Conservation (phyloP, 2,797 vertebrate genomes). For the Gobio occitaniae region DNA sequence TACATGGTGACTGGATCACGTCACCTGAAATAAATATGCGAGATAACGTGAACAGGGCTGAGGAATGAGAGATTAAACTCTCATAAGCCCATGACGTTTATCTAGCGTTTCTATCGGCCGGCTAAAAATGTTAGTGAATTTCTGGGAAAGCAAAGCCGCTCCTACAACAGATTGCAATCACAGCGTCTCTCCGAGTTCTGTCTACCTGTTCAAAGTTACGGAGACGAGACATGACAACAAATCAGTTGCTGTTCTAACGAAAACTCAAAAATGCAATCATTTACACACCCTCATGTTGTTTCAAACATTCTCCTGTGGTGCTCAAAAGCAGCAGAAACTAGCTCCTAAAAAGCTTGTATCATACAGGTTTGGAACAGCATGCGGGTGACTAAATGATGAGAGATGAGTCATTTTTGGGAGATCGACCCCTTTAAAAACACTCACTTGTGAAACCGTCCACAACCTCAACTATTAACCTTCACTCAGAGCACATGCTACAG, state of each 20-base stretch:
- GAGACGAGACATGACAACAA: neutral
- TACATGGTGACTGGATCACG: neutral
- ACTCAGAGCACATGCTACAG: neutral
- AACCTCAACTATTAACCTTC: constrained; percentile 10
- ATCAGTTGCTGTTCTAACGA: neutral
- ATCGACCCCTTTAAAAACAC: neutral
- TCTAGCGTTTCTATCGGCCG: constrained; percentile 35
- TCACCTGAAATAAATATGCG: neutral
- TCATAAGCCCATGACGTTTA: constrained; percentile 44
- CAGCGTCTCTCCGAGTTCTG: neutral
- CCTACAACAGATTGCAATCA: constrained; percentile 32
- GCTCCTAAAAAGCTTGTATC: neutral
- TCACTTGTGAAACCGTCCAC: neutral
- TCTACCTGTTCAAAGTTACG: constrained; percentile 19
- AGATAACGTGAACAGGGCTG: constrained; percentile 10
- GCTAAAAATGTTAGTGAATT: constrained; percentile 27
- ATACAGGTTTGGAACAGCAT: neutral
- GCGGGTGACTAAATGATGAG: neutral
- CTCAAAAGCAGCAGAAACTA: neutral
- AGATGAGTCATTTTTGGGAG: neutral
- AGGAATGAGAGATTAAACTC: constrained; percentile 50
- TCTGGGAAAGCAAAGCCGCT: constrained; percentile 41
- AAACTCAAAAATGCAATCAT: neutral
- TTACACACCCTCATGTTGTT: neutral
- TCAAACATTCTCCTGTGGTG: neutral